Evolutionary conservation across 2,888 invertebrate genomes (phyloP).

Genomic region (Megaustenia siamemsis): DNA sequence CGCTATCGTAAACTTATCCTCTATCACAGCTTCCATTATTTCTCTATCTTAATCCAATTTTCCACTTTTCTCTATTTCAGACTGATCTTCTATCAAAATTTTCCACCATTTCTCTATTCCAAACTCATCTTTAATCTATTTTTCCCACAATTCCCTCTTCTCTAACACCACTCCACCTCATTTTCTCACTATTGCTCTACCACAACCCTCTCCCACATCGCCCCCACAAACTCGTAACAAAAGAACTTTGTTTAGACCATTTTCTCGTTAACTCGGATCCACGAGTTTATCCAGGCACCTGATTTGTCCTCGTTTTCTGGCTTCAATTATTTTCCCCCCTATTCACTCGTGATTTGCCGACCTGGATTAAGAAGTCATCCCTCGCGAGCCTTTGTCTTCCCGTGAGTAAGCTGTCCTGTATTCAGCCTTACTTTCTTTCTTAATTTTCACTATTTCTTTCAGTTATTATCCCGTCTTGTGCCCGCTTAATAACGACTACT

Average conservation of each 20-base stretch:
- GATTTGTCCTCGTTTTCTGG: conserved; percentile 8
- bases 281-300: conserved; percentile 1
- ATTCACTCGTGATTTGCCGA: conserved; percentile 25
- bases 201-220: not conserved
- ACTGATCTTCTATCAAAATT: too few relatives aligned
- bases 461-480: not conserved
- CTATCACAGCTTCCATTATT: too few relatives aligned
- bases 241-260: conserved; percentile 16
- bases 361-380: conserved; percentile 40
- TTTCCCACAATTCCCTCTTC: not conserved
- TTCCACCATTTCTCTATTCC: too few relatives aligned
- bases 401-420: conserved; percentile 27
- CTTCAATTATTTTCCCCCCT: conserved; percentile 39
- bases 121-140: not conserved
- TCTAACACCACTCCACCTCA: not conserved
- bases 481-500: not conserved
- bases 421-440: conserved; percentile 11
- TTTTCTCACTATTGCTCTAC: not conserved
- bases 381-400: conserved; percentile 34
- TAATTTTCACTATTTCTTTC: conserved; percentile 29
- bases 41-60: too few relatives aligned
- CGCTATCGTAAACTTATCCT: too few relatives aligned
- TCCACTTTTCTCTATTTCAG: too few relatives aligned
- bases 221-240: conserved; percentile 1
- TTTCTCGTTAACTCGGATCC: conserved; percentile 7